phyloP scores from a whole-genome alignment of 2,888 invertebrate species.

The Dioctria rufipes region DNA sequence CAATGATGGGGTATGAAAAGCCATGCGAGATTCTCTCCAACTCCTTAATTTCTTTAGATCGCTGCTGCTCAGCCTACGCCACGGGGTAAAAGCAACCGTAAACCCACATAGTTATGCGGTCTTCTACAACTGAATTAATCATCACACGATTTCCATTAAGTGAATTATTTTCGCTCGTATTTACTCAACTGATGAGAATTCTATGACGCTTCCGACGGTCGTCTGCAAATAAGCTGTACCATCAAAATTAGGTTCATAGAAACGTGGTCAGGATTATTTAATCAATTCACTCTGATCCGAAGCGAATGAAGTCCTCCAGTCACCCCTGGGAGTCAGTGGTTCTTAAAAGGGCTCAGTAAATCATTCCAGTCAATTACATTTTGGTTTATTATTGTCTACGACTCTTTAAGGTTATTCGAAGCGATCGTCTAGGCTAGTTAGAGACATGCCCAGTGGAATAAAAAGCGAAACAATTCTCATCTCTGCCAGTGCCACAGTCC shows the following conservation, averaged over 20 bases:
- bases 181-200: not conserved
- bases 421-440: not conserved
- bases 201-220: not conserved
- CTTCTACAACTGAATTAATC: too few species aligned
- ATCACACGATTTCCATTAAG: not conserved
- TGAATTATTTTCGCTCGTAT: not conserved
- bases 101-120: too few species aligned
- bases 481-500: not conserved
- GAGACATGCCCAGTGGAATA: not conserved
- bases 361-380: slow-evolving; percentile 40
- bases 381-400: slow-evolving; percentile 21
- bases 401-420: not conserved
- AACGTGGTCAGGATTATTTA: slow-evolving; percentile 11
- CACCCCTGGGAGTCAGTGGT: not conserved
- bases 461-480: slow-evolving; percentile 6
- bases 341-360: slow-evolving; percentile 15
- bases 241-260: not conserved
- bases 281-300: slow-evolving; percentile 9
- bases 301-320: not conserved
- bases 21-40: too few species aligned
- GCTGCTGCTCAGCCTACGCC: too few species aligned
- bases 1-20: too few species aligned
- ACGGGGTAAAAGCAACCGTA: too few species aligned
- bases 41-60: too few species aligned
- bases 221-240: slow-evolving; percentile 3